Evolutionary conservation across 2,888 invertebrate species (phyloP), one percentile per base, ranked within the genome.

Genomic region (Venusia cambrica): DNA sequence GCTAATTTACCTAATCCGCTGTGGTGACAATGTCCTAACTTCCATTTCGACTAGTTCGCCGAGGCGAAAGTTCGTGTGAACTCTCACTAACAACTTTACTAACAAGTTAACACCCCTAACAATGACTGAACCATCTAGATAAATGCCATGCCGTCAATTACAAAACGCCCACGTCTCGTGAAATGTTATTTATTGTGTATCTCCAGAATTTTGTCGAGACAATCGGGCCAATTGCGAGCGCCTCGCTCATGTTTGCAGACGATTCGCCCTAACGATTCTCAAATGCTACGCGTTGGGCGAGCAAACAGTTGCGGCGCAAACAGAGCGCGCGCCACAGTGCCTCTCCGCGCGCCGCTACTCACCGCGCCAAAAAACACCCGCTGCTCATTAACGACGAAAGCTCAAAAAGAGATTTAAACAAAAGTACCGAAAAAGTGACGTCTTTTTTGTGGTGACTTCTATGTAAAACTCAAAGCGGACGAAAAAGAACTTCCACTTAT

Each of bases 101-200:
- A 80, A 83, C 81, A 79, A 80, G 71, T 76, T 79, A 77, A 81
- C 79, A 80, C 73, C 73, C 62, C 65, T 73, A 77, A 83, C 77
- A 78, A 84, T 79, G 85, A 84, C 84, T 83, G 84, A 83, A 77
- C 84, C 83, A 84, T 84, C 81, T 74, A 79, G 74, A 77, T 78
- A 76, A 79, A 81, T 79, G 72, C 70, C 70, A 67, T 65, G 68
- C 69, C 66, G 76, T 79, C 81, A 77, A 78, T 83, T 81, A 75
- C 70, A 73, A 80, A 75, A 78, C 80, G 79, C 79, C 74, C 78
- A 76, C 73, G 73, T 83, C 80, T 78, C 72, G 71, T 73, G 73
- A 76, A 71, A 57, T 64, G 62, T 67, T 76, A 68, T 78, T 78
- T 78, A 76, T 77, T 80, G 79, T 83, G 80, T 76, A 71, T 73